phyloP scores from a whole-genome alignment of 2,113 vertebrate genomes.

The Excalfactoria chinensis region DNA sequence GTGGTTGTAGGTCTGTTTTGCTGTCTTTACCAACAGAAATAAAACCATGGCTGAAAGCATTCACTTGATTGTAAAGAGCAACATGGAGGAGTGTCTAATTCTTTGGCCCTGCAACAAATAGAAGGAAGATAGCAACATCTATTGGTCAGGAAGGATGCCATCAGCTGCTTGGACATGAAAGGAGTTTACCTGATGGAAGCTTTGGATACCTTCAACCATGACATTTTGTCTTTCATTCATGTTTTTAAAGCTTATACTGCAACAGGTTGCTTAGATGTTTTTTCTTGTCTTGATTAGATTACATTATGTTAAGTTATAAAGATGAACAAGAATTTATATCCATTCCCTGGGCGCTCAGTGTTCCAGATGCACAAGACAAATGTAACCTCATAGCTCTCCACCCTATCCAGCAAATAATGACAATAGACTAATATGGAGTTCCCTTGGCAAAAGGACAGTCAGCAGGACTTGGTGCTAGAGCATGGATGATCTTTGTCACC shows the following conservation, averaged over 20 bases:
- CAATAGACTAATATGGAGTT: neutral
- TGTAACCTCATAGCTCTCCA: neutral
- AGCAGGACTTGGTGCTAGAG: neutral
- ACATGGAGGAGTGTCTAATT: neutral
- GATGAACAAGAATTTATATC: neutral
- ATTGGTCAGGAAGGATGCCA: neutral
- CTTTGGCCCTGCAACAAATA: neutral
- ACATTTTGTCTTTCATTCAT: slow-evolving; percentile 22
- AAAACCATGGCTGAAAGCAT: neutral
- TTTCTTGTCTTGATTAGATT: neutral
- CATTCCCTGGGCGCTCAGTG: neutral
- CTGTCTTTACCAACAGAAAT: slow-evolving; percentile 18
- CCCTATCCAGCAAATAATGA: neutral
- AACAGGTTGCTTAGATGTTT: neutral
- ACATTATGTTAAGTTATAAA: slow-evolving; percentile 15
- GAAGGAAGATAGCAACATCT: slow-evolving; percentile 23
- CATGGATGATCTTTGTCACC: neutral
- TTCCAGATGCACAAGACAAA: neutral
- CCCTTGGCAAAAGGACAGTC: neutral
- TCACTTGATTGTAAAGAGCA: neutral
- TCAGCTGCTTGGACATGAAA: slow-evolving; percentile 7
- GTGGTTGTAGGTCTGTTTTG: neutral
- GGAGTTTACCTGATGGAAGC: neutral
- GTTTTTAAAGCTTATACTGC: slow-evolving; percentile 33
- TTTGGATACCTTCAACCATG: neutral